Evolutionary conservation across 1,140 invertebrate species (phyloP), one percentile per base, ranked within the genome.

Genomic region (Lucilia sericata): DNA sequence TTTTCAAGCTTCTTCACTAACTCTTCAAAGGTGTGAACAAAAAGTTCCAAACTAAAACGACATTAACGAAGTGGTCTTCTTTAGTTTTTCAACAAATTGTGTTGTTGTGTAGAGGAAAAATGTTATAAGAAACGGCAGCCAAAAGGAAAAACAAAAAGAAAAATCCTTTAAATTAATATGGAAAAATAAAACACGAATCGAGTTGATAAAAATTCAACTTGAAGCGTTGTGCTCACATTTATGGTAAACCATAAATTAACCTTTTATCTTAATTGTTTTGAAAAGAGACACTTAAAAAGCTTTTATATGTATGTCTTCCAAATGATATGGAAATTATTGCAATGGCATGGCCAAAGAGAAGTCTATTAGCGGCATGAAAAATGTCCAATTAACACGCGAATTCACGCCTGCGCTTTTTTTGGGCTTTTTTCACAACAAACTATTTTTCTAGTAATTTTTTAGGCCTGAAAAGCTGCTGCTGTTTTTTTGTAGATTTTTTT

Each of bases 241-340:
- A 19, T 70, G 65, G 65, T 21, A 25, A 21, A 70, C 65, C 65
- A 70, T 70, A 70, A 70, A 70, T 70, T 70, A 70, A 70, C 65
- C 65, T 70, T 70, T 70, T 70, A 70, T 70, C 65, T 70, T 70
- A 70, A 70, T 70, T 70, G 65, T 70, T 70, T 70, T 70, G 65
- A 70, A 70, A 70, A 70, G 65, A 19, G 65, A 70, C 65, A 70
- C 65, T 70, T 70, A 70, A 70, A 70, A 70, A 70, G 65, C 65
- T 70, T 70, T 70, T 70, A 70, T 70, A 70, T 70, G 65, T 70
- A 70, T 19, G 21, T 21, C 65, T 70, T 42, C 42, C 2, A 70
- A 25, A 21, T 70, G 65, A 70, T 70, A 70, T 70, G 65, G n/a
- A 70, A 70, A 70, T 21, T 55, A 25, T 70, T 19, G n/a, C 19